phyloP scores from a whole-genome alignment of 2,888 invertebrate species.

The Onchidella celtica region DNA sequence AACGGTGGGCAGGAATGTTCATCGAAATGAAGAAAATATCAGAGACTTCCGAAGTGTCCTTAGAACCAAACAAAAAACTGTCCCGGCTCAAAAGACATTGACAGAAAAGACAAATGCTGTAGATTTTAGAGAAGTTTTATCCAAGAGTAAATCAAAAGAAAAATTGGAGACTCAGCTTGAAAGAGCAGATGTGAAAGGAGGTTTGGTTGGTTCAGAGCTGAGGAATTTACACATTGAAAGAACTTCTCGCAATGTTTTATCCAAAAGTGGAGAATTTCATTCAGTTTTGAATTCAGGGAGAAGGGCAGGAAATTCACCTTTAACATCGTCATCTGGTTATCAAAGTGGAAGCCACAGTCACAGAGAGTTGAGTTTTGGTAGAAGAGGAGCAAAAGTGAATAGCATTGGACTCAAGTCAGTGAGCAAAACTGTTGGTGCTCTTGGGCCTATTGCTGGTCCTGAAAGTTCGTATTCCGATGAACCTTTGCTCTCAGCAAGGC shows the following conservation, averaged over 20 bases:
- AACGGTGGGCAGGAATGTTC: background rate
- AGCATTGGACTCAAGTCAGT: background rate
- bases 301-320: background rate
- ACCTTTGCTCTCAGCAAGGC: background rate
- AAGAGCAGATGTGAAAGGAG: slow-evolving; percentile 3
- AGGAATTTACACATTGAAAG: slow-evolving; percentile 9
- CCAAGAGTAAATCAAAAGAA: slow-evolving; percentile 24
- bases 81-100: background rate
- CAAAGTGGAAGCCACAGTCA: background rate
- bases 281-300: background rate
- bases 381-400: background rate
- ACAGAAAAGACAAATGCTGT: slow-evolving; percentile 12
- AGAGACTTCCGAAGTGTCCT: slow-evolving; percentile 48
- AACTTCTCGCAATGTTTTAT: background rate
- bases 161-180: background rate
- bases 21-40: background rate
- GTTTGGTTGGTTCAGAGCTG: background rate
- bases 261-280: background rate
- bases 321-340: background rate
- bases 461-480: background rate
- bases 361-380: background rate
- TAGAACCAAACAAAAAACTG: slow-evolving; percentile 10
- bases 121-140: slow-evolving; percentile 54
- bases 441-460: background rate
- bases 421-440: background rate